Percentiles rank a stretch among this genome's conserved stretches.
These are phyloP conservation scores for Toxostoma redivivum DNA, from an alignment of 2,113 vertebrate genomes.

Conservation along the genomic window DNA sequence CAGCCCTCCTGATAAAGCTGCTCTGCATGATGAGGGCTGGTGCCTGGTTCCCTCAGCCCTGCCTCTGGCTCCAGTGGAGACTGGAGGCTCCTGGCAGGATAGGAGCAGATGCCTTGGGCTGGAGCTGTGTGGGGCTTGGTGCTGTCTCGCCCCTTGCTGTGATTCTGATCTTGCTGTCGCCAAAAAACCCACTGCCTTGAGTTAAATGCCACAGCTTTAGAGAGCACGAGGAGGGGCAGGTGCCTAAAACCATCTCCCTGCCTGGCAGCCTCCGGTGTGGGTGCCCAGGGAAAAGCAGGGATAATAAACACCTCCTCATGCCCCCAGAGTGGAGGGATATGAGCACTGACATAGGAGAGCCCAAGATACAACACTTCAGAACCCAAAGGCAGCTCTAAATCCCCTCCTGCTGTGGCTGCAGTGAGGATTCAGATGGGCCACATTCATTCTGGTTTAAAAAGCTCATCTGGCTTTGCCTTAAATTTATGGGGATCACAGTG, in stretches of 20 bases:
- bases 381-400: neutral
- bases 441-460: neutral
- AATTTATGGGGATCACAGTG: neutral
- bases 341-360: neutral
- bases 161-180: neutral
- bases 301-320: neutral
- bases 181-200: neutral
- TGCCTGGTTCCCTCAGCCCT: neutral
- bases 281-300: neutral
- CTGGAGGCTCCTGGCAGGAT: neutral
- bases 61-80: neutral
- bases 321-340: neutral
- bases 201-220: neutral
- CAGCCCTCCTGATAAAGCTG: neutral
- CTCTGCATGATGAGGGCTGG: neutral
- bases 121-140: accelerated
- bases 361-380: neutral
- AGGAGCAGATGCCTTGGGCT: neutral
- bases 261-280: neutral
- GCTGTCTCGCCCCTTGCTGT: accelerated
- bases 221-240: neutral
- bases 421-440: neutral
- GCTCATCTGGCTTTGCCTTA: conserved; percentile 18
- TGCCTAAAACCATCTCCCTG: neutral
- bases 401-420: neutral